Evolutionary conservation across 1,140 invertebrate species (phyloP).

Genomic region (Lasioglossum albipes): DNA sequence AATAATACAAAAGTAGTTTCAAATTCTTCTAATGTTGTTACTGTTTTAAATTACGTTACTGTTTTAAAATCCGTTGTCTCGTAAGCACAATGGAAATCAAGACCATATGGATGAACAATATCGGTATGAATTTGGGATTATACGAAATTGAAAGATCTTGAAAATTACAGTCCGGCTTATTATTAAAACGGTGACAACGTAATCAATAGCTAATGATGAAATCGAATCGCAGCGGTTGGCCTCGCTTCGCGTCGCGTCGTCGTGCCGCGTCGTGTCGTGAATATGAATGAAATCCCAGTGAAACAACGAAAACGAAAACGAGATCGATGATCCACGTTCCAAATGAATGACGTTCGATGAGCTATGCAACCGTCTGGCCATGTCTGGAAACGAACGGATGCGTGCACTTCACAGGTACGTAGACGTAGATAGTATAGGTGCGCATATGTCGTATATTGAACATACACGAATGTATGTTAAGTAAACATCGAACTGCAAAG

Average conservation of each 20-base stretch:
- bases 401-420: neutral
- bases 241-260: neutral
- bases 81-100: no score
- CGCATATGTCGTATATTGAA: no score
- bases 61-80: no score
- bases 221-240: neutral
- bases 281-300: neutral
- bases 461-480: no score
- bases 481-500: constrained; percentile 13
- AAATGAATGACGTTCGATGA: neutral
- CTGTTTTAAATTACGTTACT: no score
- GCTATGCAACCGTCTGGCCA: neutral
- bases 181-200: neutral
- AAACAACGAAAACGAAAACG: constrained; percentile 3
- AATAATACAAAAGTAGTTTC: no score
- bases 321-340: constrained; percentile 1
- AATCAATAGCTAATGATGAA: neutral
- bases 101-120: no score
- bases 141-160: no score
- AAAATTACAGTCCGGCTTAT: no score
- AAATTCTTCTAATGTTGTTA: no score
- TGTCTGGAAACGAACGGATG: neutral
- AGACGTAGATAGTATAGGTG: no score
- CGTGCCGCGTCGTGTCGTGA: neutral
- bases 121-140: no score